These are phyloP conservation scores for Sylvilagus bachmani DNA, from an alignment of 2,113 vertebrate genomes.

Conservation along the genomic window DNA sequence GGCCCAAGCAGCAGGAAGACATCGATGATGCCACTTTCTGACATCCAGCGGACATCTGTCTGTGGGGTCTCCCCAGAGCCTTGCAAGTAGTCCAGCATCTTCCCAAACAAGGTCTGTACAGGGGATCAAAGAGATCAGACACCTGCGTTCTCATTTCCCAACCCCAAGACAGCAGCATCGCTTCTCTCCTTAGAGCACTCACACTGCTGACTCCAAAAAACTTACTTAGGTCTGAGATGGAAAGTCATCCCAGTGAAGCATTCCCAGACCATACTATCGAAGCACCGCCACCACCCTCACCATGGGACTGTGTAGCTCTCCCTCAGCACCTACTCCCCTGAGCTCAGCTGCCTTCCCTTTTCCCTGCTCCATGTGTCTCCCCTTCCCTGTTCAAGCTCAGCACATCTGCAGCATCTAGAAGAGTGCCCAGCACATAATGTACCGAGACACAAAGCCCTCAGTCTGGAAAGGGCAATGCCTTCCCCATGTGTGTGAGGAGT, in stretches of 20 bases:
- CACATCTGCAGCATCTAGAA: not conserved
- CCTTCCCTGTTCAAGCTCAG: not conserved
- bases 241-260: not conserved
- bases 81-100: slow-evolving; percentile 95
- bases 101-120: slow-evolving; percentile 94
- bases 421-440: not conserved
- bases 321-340: not conserved
- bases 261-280: not conserved
- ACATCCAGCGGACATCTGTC: slow-evolving; percentile 96
- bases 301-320: rapidly evolving
- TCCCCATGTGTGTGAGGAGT: not conserved
- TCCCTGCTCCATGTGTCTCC: not conserved
- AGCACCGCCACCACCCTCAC: not conserved
- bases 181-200: not conserved
- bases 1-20: slow-evolving; percentile 95
- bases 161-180: not conserved
- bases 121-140: not conserved
- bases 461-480: not conserved
- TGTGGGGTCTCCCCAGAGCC: slow-evolving; percentile 94
- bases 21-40: slow-evolving; percentile 95
- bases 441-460: not conserved
- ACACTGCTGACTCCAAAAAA: not conserved
- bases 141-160: not conserved
- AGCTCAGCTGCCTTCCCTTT: not conserved
- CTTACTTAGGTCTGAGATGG: not conserved